A percentile compares a stretch with the other conserved stretches of the same genome.
Conservation (phyloP, 2,113 vertebrate species). For the Lepus europaeus region DNA sequence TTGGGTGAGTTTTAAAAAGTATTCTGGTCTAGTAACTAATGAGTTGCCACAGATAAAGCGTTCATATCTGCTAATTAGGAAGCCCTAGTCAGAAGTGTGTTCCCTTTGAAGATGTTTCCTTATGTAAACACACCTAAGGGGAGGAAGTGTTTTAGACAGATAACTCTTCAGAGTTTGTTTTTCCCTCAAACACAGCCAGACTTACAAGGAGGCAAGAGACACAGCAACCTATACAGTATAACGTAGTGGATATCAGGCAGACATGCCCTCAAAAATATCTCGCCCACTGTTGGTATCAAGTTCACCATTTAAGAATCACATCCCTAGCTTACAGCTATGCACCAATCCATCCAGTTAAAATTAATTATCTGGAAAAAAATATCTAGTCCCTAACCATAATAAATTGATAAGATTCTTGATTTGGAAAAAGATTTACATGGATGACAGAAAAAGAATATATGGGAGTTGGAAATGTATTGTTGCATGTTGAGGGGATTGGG, state of each 20-base stretch:
- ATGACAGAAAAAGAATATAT: conserved; percentile 10
- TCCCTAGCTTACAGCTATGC: neutral
- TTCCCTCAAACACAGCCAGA: neutral
- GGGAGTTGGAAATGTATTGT: neutral
- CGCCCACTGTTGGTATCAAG: neutral
- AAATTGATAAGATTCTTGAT: neutral
- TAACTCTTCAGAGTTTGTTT: conserved; percentile 37
- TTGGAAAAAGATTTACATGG: neutral
- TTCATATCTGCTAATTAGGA: conserved; percentile 18
- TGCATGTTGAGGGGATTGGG: neutral
- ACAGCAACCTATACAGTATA: neutral
- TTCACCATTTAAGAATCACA: conserved; percentile 5
- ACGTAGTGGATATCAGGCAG: neutral
- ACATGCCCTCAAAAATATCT: neutral
- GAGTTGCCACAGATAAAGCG: conserved; percentile 2
- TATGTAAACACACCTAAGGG: conserved; percentile 23
- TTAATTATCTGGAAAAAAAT: neutral
- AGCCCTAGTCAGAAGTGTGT: conserved; percentile 11
- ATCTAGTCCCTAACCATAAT: neutral
- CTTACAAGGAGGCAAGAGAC: neutral
- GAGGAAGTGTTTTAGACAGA: conserved; percentile 40
- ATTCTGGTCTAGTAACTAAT: neutral
- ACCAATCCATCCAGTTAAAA: neutral
- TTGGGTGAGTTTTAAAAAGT: neutral
- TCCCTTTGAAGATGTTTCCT: neutral